A percentile compares a stretch with the other conserved stretches of the same genome.
Conservation (phyloP, 2,113 vertebrate genomes). For the Pollachius pollachius region DNA sequence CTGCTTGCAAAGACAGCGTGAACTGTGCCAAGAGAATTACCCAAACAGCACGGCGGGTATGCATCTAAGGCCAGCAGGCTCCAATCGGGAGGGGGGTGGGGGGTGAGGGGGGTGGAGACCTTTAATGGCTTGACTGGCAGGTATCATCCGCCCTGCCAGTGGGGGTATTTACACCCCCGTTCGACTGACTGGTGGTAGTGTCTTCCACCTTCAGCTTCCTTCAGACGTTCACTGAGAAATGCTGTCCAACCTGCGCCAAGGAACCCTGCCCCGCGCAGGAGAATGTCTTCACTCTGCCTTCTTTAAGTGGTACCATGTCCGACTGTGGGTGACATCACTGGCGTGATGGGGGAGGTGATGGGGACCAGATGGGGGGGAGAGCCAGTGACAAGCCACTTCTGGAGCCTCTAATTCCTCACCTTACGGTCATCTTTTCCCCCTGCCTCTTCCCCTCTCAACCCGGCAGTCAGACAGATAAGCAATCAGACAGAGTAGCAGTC, state of each 20-base stretch:
- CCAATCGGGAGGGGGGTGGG: not conserved
- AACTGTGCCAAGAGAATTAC: not conserved
- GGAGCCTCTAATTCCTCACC: constrained; percentile 30
- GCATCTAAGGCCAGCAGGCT: not conserved
- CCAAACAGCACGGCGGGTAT: not conserved
- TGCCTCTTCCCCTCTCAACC: constrained; percentile 40
- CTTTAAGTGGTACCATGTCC: constrained; percentile 66
- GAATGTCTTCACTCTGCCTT: constrained; percentile 46
- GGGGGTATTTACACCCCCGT: not conserved
- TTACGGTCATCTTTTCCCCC: constrained; percentile 39
- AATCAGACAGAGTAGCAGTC: no score
- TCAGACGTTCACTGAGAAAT: not conserved
- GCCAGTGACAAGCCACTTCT: constrained; percentile 38
- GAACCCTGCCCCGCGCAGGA: constrained; percentile 27
- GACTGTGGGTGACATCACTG: constrained; percentile 58
- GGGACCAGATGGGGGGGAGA: constrained; percentile 59
- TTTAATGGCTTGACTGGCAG: no score
- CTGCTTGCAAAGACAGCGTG: not conserved
- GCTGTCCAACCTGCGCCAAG: constrained; percentile 18
- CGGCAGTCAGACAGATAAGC: constrained; percentile 6
- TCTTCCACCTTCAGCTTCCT: constrained; percentile 18
- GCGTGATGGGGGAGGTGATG: constrained; percentile 51
- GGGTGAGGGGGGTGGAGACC: not conserved
- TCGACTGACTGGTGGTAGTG: not conserved
- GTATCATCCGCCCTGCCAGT: not conserved